Conservation (phyloP, 2,797 vertebrate species). For the Bryconaethiops microstoma region DNA sequence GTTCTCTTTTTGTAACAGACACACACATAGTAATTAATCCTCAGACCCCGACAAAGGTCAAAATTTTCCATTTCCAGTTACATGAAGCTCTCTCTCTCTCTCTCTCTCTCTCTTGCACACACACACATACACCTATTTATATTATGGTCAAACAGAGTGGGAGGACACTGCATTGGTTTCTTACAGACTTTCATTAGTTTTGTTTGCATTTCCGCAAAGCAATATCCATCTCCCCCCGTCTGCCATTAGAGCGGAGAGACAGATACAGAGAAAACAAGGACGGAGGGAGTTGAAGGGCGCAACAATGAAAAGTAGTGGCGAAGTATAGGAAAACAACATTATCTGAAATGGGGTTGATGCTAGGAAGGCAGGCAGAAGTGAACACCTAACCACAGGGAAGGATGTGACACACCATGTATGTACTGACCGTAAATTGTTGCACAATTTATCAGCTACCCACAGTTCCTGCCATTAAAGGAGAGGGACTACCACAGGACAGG, state of each 20-base stretch:
- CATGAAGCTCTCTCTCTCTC: conserved; percentile 14
- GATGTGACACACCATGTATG: too few relatives aligned
- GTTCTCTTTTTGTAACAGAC: neutral
- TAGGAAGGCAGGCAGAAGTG: neutral
- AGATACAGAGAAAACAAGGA: conserved; percentile 10
- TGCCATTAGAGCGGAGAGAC: conserved; percentile 23
- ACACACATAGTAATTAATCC: conserved; percentile 22
- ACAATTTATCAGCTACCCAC: too few relatives aligned
- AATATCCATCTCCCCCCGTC: conserved; percentile 37
- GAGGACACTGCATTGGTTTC: conserved; percentile 29
- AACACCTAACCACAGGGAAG: too few relatives aligned
- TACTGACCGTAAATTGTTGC: too few relatives aligned
- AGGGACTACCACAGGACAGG: too few relatives aligned
- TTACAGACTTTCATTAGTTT: conserved; percentile 43
- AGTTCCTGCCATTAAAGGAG: too few relatives aligned
- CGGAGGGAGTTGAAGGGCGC: neutral
- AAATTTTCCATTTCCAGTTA: conserved; percentile 45
- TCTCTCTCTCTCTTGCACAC: neutral
- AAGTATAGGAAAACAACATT: neutral
- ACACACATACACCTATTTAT: conserved; percentile 17
- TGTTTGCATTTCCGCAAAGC: conserved; percentile 46
- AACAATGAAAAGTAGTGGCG: neutral
- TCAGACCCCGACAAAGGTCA: conserved; percentile 36
- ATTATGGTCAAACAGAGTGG: conserved; percentile 23
- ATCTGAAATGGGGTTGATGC: neutral